phyloP scores from a whole-genome alignment of 2,888 invertebrate species.

The Drosophila prostipennis region DNA sequence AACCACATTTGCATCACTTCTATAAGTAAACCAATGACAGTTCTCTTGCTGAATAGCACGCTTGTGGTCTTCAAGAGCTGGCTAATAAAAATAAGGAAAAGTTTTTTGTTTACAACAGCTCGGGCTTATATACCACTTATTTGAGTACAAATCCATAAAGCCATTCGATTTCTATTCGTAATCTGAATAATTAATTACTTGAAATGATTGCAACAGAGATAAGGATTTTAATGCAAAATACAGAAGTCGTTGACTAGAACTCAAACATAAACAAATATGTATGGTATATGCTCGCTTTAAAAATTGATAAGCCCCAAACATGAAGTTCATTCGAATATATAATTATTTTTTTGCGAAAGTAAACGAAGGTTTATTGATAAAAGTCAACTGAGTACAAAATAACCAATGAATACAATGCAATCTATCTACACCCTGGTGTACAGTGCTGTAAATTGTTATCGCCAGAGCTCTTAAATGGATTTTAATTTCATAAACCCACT shows the following conservation, averaged over 20 bases:
- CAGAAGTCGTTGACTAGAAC: slow-evolving; percentile 22
- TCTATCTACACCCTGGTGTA: no score
- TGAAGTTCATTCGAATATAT: not conserved
- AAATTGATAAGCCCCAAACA: slow-evolving; percentile 12
- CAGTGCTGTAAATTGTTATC: slow-evolving; percentile 9
- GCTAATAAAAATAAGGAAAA: slow-evolving; percentile 10
- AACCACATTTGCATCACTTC: slow-evolving; percentile 3
- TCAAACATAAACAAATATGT: slow-evolving; percentile 32
- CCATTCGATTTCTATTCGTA: slow-evolving; percentile 1
- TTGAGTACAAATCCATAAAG: slow-evolving; percentile 36
- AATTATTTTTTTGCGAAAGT: not conserved
- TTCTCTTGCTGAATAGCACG: not conserved
- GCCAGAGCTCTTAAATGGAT: slow-evolving; percentile 29
- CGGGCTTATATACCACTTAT: slow-evolving; percentile 15
- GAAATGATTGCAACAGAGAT: slow-evolving; percentile 25
- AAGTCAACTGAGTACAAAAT: not conserved
- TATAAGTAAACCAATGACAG: slow-evolving; percentile 2
- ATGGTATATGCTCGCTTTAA: not conserved
- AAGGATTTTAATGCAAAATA: slow-evolving; percentile 26
- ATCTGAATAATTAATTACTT: slow-evolving; percentile 36
- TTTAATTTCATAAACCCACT: slow-evolving; percentile 45
- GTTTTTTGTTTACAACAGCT: slow-evolving; percentile 21
- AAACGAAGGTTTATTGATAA: not conserved
- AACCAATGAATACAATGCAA: no score
- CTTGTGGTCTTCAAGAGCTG: slow-evolving; percentile 5